Conservation (phyloP, 2,113 vertebrate genomes). For the Castor canadensis region DNA sequence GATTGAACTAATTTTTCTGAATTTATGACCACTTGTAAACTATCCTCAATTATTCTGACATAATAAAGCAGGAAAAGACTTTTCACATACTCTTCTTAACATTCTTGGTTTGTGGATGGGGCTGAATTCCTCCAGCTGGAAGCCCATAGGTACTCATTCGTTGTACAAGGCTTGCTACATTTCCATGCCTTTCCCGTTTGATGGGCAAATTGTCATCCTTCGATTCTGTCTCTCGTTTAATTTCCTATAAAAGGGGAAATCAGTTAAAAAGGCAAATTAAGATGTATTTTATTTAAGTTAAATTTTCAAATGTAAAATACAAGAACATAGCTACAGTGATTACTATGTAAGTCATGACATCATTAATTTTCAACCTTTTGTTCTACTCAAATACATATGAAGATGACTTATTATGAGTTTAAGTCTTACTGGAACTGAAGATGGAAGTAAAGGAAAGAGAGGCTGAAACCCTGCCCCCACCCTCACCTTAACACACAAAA, state of each 20-base stretch:
- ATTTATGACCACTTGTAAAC: not conserved
- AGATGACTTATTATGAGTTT: constrained; percentile 15
- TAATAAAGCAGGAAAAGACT: constrained; percentile 55
- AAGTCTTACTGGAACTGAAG: not conserved
- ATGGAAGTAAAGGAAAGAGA: not conserved
- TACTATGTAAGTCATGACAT: not conserved
- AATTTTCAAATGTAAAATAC: constrained; percentile 39
- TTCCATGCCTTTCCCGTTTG: constrained; percentile 91
- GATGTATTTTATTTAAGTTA: constrained; percentile 42
- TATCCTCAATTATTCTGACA: not conserved
- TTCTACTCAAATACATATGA: not conserved
- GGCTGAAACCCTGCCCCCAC: not conserved
- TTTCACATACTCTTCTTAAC: constrained; percentile 92
- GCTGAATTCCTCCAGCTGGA: constrained; percentile 93
- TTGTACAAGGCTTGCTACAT: constrained; percentile 95
- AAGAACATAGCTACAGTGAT: not conserved
- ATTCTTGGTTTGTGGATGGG: constrained; percentile 85
- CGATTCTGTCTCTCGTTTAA: constrained; percentile 90
- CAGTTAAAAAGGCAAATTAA: constrained; percentile 9
- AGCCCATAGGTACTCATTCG: constrained; percentile 95
- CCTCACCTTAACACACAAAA: not conserved
- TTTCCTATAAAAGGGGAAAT: constrained; percentile 86
- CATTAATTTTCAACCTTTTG: not conserved
- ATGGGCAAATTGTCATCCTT: constrained; percentile 88
- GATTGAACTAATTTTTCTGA: not conserved